A percentile compares a stretch with the other conserved stretches of the same genome.
Evolutionary conservation across 2,113 vertebrate species (phyloP).

Genomic region (Ptilorrhoa leucosticta): DNA sequence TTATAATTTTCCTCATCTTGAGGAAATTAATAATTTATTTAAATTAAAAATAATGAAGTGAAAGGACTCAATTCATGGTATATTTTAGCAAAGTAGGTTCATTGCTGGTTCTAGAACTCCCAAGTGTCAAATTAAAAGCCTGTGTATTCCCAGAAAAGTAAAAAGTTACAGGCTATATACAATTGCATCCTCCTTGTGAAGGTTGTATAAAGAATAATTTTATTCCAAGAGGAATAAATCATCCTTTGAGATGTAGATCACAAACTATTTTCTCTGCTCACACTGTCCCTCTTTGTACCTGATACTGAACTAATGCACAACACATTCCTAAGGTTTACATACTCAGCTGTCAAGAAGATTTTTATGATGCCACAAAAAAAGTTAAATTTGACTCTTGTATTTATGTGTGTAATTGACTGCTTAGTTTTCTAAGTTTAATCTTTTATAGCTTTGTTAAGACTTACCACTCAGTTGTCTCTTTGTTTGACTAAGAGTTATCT

Average conservation of each 20-base stretch:
- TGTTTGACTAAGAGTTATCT: neutral
- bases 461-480: neutral
- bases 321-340: neutral
- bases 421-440: neutral
- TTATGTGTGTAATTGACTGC: neutral
- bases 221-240: neutral
- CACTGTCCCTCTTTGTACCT: neutral
- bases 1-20: neutral
- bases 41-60: neutral
- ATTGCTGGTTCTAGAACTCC: neutral
- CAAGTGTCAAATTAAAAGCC: neutral
- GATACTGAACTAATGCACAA: neutral
- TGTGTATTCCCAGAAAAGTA: neutral
- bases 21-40: neutral
- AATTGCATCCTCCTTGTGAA: neutral
- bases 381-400: neutral
- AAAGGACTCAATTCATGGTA: neutral
- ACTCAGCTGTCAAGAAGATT: neutral
- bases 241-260: neutral
- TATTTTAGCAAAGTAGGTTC: neutral
- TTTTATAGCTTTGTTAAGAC: neutral
- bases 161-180: neutral
- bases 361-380: neutral
- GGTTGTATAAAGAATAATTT: neutral
- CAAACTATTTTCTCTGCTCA: neutral